Evolutionary conservation across 2,888 invertebrate genomes (phyloP), one percentile per base, ranked within the genome.

Genomic region (Prosopocoilus inquinatus): DNA sequence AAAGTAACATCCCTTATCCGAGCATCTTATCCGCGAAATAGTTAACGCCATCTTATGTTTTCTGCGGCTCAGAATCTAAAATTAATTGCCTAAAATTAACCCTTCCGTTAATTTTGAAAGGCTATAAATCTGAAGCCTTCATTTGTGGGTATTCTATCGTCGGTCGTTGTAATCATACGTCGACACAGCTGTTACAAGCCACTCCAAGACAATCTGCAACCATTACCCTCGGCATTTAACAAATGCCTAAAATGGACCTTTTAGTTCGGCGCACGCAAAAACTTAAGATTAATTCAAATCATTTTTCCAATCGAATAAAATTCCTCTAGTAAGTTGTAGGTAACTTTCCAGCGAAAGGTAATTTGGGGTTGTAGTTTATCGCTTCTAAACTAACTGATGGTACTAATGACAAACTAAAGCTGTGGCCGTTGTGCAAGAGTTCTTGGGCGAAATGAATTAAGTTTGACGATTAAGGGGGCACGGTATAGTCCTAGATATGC

Each of bases 81-180:
- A 75, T 74, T 76, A 75, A 76, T 76, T 70, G 68, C 71, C 67
- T 70, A 66, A 73, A 75, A 76, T 75, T 75, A 76, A 76, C 75
- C 75, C 76, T 75, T 75, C 61, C 58, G 70, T 74, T 74, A 75
- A 75, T 73, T 75, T 73, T 74, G 73, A 73, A 67, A 68, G 69
- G 73, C 73, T 68, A 75, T 76, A 76, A 76, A 76, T 76, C 74
- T 75, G 69, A 61, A 71, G 67, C 74, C 72, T 75, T 75, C 74
- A 75, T 75, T 75, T 74, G 73, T 64, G 69, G 69, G 73, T 67
- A 67, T 69, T 68, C 69, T 69, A 73, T 73, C 70, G 68, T 69
- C 63, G 67, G 68, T 69, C 63, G 67, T 60, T 61, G 67, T 65
- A 69, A 71, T 72, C 72, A 71, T 72, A 72, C 69, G 66, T 69